phyloP scores from a whole-genome alignment of 2,797 vertebrate genomes.

The Dipus sagitta region DNA sequence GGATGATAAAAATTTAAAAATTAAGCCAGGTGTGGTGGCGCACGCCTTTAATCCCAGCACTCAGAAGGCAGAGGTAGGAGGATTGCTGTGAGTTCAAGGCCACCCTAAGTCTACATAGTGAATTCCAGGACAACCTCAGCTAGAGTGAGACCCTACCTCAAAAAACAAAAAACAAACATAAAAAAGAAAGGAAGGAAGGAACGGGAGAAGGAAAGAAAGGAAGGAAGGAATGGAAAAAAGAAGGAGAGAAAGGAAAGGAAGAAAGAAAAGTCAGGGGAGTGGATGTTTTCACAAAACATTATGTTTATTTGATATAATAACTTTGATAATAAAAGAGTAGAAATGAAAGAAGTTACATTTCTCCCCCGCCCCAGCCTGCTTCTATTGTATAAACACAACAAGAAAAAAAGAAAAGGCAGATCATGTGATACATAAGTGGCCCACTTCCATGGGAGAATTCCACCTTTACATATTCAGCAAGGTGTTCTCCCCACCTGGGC shows the following conservation, averaged over 20 bases:
- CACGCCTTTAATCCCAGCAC: too few relatives aligned
- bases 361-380: not conserved
- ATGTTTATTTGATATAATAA: conserved; percentile 13
- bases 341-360: conserved; percentile 10
- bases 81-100: too few relatives aligned
- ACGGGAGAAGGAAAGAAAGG: too few relatives aligned
- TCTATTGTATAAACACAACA: not conserved
- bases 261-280: not conserved
- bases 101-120: too few relatives aligned
- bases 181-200: too few relatives aligned
- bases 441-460: not conserved
- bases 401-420: not conserved
- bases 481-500: not conserved
- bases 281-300: conserved; percentile 1
- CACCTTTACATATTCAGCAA: not conserved
- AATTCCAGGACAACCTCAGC: too few relatives aligned
- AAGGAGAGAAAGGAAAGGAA: not conserved
- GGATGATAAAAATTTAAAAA: not conserved
- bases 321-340: not conserved
- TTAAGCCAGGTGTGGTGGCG: too few relatives aligned
- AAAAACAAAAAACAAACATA: too few relatives aligned
- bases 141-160: too few relatives aligned
- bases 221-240: too few relatives aligned
- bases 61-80: too few relatives aligned
- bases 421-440: not conserved